Percentiles rank a stretch among this genome's conserved stretches.
Evolutionary conservation across 30 jellyfish, hydroid and myxozoan species (phyloP).

Genomic region (Turritopsis rubra): DNA sequence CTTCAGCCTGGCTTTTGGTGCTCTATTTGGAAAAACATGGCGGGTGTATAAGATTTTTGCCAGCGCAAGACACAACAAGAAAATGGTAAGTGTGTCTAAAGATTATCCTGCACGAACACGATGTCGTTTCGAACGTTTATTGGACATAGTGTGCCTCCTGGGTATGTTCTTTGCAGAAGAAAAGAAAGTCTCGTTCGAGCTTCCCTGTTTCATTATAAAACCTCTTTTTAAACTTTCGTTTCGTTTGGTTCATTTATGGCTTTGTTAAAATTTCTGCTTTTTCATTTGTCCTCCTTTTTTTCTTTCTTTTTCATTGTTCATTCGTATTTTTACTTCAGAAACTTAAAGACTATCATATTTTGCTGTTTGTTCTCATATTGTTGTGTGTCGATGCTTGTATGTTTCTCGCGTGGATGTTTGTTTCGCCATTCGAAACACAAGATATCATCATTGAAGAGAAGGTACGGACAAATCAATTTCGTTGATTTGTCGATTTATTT

Average conservation of each 20-base stretch:
- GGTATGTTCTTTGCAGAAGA: too few species aligned
- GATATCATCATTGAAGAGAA: background rate
- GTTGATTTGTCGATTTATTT: too few species aligned
- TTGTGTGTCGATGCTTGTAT: background rate
- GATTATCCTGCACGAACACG: background rate
- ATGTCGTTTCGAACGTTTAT: too few species aligned
- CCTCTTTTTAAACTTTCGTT: too few species aligned
- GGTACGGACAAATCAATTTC: too few species aligned
- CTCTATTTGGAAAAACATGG: conserved; percentile 77
- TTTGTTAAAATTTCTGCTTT: too few species aligned
- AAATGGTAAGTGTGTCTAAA: background rate
- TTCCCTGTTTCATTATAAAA: too few species aligned
- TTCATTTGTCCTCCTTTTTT: too few species aligned
- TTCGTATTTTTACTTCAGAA: background rate
- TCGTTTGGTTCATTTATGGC: too few species aligned
- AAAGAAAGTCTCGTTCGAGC: too few species aligned
- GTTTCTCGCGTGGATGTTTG: background rate
- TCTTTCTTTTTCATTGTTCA: too few species aligned
- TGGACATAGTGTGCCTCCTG: too few species aligned
- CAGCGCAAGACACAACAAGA: conserved; percentile 1
- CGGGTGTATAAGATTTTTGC: conserved; percentile 44
- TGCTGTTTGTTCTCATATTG: background rate
- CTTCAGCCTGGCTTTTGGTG: conserved; percentile 69
- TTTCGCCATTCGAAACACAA: conserved; percentile 18
- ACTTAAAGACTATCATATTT: conserved; percentile 1